Evolutionary conservation across 2,888 invertebrate species (phyloP).

Genomic region (Microplitis manilae): DNA sequence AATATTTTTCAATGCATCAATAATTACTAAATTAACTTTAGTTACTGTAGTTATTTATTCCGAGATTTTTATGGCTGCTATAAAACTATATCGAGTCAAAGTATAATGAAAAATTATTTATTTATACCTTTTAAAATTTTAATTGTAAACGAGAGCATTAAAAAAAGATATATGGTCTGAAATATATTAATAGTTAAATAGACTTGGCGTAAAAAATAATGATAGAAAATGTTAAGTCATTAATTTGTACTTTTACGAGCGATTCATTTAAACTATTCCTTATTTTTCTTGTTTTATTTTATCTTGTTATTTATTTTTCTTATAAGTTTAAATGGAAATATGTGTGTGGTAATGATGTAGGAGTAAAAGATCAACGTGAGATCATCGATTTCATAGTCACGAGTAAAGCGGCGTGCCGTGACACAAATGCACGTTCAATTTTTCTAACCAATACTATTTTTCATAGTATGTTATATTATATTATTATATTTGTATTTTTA

Average conservation of each 20-base stretch:
- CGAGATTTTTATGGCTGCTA: neutral
- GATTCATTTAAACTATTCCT: slow-evolving; percentile 1
- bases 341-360: slow-evolving; percentile 17
- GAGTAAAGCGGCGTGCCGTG: slow-evolving; percentile 51
- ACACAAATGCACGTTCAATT: slow-evolving; percentile 50
- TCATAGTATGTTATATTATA: neutral
- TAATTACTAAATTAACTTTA: neutral
- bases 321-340: slow-evolving; percentile 15
- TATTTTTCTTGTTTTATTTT: neutral
- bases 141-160: neutral
- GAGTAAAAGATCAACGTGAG: slow-evolving; percentile 31
- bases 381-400: slow-evolving; percentile 62
- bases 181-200: slow-evolving; percentile 12
- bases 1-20: neutral
- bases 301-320: neutral
- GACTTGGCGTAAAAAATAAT: slow-evolving; percentile 10
- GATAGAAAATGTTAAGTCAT: neutral
- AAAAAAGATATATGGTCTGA: neutral
- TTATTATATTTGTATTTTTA: neutral
- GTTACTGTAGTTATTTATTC: neutral
- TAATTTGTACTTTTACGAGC: slow-evolving; percentile 25
- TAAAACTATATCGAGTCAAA: neutral
- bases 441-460: neutral
- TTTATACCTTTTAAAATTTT: neutral
- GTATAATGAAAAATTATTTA: neutral